Evolutionary conservation across 2,797 vertebrate genomes (phyloP).

Genomic region (Otolemur crassicaudatus): DNA sequence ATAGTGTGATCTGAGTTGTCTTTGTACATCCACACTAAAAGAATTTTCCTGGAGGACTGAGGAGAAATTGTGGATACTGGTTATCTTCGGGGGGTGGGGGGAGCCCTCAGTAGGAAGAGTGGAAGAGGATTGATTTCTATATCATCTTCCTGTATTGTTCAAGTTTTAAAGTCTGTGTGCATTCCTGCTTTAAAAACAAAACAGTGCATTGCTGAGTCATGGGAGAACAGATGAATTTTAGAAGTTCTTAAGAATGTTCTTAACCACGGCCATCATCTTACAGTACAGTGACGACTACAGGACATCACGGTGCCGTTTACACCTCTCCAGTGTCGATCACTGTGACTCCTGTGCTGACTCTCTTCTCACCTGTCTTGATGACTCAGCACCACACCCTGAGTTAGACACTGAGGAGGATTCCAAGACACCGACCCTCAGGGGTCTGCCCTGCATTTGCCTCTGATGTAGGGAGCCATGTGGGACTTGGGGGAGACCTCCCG

Average conservation of each 20-base stretch:
- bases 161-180: neutral
- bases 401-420: neutral
- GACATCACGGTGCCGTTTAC: neutral
- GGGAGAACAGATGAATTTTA: neutral
- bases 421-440: accelerated
- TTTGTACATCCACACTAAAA: neutral
- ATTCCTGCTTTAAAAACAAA: neutral
- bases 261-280: neutral
- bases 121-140: neutral
- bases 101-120: neutral
- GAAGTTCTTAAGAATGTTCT: neutral
- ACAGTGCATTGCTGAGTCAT: neutral
- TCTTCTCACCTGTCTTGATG: neutral
- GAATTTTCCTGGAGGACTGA: neutral
- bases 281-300: neutral
- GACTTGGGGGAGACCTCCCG: accelerated
- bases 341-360: accelerated
- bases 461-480: neutral
- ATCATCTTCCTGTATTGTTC: neutral
- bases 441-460: neutral
- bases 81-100: neutral
- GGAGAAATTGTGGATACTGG: neutral
- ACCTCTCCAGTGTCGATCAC: neutral
- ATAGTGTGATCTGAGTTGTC: neutral
- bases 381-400: too few relatives aligned